Evolutionary conservation across 2,888 invertebrate genomes (phyloP), one percentile per base, ranked within the genome.

Genomic region (Bugulina stolonifera): DNA sequence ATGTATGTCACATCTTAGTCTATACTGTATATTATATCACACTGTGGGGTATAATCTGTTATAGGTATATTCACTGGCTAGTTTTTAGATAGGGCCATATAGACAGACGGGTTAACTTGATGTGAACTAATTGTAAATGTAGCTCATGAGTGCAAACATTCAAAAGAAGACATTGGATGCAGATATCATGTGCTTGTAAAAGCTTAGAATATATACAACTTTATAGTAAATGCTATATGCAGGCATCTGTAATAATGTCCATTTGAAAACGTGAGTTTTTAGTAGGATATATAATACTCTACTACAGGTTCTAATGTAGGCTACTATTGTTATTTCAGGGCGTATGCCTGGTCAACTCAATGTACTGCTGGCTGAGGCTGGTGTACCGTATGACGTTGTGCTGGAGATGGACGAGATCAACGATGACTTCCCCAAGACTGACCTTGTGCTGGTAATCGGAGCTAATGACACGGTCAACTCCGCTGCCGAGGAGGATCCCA

Each of bases 361-460:
- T 81, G 94, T 94, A n/a, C 86, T 94, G 74, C 87, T 94, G 72
- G 93, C 93, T 0, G 94, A 94, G 86, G 94, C 94, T 2, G 93
- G 93, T n/a, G 93, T 94, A 0, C 92, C 93, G 0, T 94, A 94
- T 80, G 93, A 94, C 82, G 90, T 93, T 78, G 87, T 93, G 0
- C 87, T 91, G 75, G 93, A 94, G 87, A 93, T 94, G 93, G 93
- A 94, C 72, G 93, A 93, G 86, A 92, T 94, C 79, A 93, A 94
- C 81, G 90, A 91, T 10, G 93, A 93, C 78, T 93, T 94, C 86
- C 87, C 89, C 0, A 89, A 91, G 35, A 92, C 93, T 35, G 93
- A 94, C 82, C 87, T 93, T 29, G 92, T 91, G 0, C 86, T 94
- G 71, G 93, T 93, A 29, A 93, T 93, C 81, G 89, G 93, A 75